Evolutionary conservation across 23 tunicate genomes (phyloP).

Genomic region (Trididemnum miniatum): DNA sequence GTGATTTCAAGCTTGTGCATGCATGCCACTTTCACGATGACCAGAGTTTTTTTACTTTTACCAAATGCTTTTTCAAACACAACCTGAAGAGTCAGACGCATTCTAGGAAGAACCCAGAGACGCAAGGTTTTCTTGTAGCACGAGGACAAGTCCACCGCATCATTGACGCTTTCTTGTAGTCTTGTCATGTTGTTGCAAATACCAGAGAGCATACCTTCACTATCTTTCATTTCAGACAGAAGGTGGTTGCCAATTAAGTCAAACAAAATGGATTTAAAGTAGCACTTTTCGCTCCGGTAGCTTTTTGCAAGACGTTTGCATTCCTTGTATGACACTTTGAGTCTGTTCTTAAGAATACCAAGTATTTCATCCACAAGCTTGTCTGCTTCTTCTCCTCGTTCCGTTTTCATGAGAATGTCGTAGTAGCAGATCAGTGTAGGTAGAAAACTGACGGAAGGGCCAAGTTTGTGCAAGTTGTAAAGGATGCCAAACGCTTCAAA

Average conservation of each 20-base stretch:
- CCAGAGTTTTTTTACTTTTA: background rate
- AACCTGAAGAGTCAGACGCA: background rate
- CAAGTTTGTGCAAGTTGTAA: background rate
- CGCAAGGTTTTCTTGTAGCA: background rate
- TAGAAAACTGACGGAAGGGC: background rate
- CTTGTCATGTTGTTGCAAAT: background rate
- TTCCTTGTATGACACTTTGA: background rate
- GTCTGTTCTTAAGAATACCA: background rate
- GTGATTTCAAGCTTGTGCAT: background rate
- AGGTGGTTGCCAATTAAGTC: background rate
- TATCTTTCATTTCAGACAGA: background rate
- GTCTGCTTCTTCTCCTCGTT: background rate
- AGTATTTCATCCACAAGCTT: background rate
- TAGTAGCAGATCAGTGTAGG: background rate
- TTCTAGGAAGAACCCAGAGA: background rate
- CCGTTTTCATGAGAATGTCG: slow-evolving; percentile 2
- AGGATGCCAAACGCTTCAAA: background rate
- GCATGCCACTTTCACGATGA: background rate
- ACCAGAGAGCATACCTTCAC: background rate
- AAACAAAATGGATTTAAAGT: background rate
- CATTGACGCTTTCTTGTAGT: background rate
- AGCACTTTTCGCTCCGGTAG: background rate
- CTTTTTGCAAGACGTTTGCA: background rate
- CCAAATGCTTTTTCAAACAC: background rate
- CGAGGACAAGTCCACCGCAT: background rate